phyloP scores from a whole-genome alignment of 2,888 invertebrate species.

The Parelbella ahira region DNA sequence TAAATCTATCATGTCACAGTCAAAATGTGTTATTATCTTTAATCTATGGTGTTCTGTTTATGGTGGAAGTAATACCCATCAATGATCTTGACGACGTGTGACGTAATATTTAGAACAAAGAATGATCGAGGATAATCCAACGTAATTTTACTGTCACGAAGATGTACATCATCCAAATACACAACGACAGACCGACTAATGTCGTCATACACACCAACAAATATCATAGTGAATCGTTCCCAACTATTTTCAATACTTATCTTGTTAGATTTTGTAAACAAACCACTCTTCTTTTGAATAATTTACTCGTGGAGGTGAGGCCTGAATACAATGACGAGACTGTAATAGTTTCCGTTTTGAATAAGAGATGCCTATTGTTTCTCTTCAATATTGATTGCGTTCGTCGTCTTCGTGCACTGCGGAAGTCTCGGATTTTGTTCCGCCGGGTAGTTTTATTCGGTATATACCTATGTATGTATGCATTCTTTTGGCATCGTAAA shows the following conservation, averaged over 20 bases:
- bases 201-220: slow-evolving; percentile 41
- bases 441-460: slow-evolving; percentile 40
- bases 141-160: slow-evolving; percentile 63
- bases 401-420: slow-evolving; percentile 51
- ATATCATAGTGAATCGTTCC: slow-evolving; percentile 53
- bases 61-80: slow-evolving; percentile 34
- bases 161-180: too few relatives aligned
- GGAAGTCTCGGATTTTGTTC: slow-evolving; percentile 53
- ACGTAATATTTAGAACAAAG: slow-evolving; percentile 62
- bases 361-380: slow-evolving; percentile 76
- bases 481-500: too few relatives aligned
- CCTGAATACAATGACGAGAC: slow-evolving; percentile 70
- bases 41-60: slow-evolving; percentile 23
- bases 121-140: slow-evolving; percentile 67
- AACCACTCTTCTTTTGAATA: slow-evolving; percentile 76
- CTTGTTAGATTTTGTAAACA: slow-evolving; percentile 66
- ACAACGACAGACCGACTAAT: too few relatives aligned
- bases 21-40: slow-evolving; percentile 6
- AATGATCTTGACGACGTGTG: slow-evolving; percentile 59
- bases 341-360: slow-evolving; percentile 79
- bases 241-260: slow-evolving; percentile 59
- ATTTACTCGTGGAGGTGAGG: slow-evolving; percentile 69
- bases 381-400: slow-evolving; percentile 71
- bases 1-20: neutral
- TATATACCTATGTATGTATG: too few relatives aligned